Evolutionary conservation across 2,113 vertebrate species (phyloP), one percentile per base, ranked within the genome.

Genomic region (Isurus oxyrinchus): DNA sequence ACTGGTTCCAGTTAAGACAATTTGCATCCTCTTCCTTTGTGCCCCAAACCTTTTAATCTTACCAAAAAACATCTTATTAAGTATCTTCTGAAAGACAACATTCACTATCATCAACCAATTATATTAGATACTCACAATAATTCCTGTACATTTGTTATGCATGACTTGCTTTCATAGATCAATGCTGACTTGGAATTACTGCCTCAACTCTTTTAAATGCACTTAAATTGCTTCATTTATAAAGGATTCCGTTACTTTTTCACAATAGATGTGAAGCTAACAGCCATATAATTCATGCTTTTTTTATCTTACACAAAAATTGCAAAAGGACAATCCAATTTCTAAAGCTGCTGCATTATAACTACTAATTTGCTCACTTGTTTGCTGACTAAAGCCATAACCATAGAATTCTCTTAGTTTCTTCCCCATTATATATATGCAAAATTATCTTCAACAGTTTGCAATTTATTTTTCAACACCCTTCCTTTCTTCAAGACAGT

Each of bases 221-320:
- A 63, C 35, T 44, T 94, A 94, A 94, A 94, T 63, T 94, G 35
- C 59, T 94, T 94, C 59, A 94, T 94, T 44, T 94, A 63, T n/a
- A 94, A 40, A 8, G 5, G 61, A 23, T 40, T 40, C 59, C 90
- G 44, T 91, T 59, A 91, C 55, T 61, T 91, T 91, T 21, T 27
- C 31, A 31, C 55, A 91, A 59, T 93, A 21, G 31, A n/a, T 93
- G 40, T 94, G 19, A 63, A 94, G 90, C 19, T 40, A 63, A 23
- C 55, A 93, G 59, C 16, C 59, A 66, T 94, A 94, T 94, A 94
- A 94, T 66, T 94, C 87, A 59, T 57, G 44, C 44, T 53, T 93
- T 59, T 25, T 35, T 19, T 55, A 61, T n/a, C 27, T 76, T 76
- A 76, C 7, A 93, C 40, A n/a, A 61, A 61, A 93, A 93, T 61